Base-by-base conservation (phyloP, 2,113 vertebrate species). In the Orthonyx spaldingii region DNA sequence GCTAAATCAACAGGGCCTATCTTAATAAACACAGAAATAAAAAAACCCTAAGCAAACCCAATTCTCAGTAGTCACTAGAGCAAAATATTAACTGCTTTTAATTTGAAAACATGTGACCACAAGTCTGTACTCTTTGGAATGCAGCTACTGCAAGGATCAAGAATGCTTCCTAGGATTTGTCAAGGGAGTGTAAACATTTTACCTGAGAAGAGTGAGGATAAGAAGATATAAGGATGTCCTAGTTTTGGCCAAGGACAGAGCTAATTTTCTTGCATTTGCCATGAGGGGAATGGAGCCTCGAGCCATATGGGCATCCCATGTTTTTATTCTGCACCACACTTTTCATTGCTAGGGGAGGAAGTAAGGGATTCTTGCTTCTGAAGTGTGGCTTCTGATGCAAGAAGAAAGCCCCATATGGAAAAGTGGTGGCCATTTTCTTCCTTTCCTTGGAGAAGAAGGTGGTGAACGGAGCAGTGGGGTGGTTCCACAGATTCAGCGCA, bases 51-150 rank as follows among this genome's bases (percentile, higher is more conserved):
- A 78, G n/a, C 13, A 68, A 80, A 42, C 2, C 6, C 2, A 69
- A 12, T 16, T 12, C 35, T 70, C 35, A 75, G 41, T 65, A 70
- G 49, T 91, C 78, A 89, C 47, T 59, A 90, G 42, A 75, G 13
- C 53, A 93, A 97, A 97, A 84, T 74, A 91, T 87, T 94, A 91
- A 59, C 68, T 41, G 1, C 12, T 96, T 94, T 88, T 77, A 91
- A 76, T 89, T 90, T 96, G 66, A 88, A 92, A 85, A 76, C 46
- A 21, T 60, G 8, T 52, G 8, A 33, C n/a, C 7, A 37, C 9
- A n/a, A n/a, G 7, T 28, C 35, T 57, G 13, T 20, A 27, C 5
- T 76, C 11, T 60, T 92, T 69, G 28, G 4, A 42, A 63, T 61
- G 46, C 11, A 69, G 16, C 13, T 30, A 49, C 30, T 55, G 27